Percentiles rank a stretch among this genome's conserved stretches.
These are phyloP conservation scores for Patiria miniata DNA, from an alignment of 35 echinoderm and acorn worm genomes.

Conservation along the genomic window DNA sequence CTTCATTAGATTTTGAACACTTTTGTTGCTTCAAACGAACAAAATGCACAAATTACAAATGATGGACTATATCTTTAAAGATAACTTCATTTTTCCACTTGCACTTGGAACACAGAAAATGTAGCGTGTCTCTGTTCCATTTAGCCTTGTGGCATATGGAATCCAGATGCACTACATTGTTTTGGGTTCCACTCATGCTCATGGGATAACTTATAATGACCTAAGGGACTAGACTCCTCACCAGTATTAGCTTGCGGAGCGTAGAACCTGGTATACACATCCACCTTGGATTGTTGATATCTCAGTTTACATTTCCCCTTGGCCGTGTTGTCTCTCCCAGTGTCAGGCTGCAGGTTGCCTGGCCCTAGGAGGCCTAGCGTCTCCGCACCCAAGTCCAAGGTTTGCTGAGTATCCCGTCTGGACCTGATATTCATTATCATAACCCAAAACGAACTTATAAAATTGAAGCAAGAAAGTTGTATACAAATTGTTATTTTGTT, in stretches of 20 bases:
- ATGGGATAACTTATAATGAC: not conserved
- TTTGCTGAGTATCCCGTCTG: constrained; percentile 36
- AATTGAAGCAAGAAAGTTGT: not conserved
- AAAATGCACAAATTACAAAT: no score
- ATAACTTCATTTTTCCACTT: no score
- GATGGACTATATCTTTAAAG: no score
- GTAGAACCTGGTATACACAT: constrained; percentile 66
- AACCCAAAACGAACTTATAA: not conserved
- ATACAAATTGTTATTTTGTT: not conserved
- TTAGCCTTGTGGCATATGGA: no score
- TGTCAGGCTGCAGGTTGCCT: not conserved
- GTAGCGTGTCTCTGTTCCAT: no score
- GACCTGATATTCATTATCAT: constrained; percentile 34
- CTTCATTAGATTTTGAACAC: no score
- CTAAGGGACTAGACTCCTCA: constrained; percentile 4
- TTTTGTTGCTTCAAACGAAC: no score
- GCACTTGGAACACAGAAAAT: no score
- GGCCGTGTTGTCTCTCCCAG: not conserved
- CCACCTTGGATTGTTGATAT: constrained; percentile 54
- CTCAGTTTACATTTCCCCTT: constrained; percentile 55
- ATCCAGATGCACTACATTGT: not conserved
- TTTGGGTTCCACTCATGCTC: no score
- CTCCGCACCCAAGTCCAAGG: not conserved
- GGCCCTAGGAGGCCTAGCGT: not conserved
- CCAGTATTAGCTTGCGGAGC: constrained; percentile 57